Base-by-base conservation (phyloP, 2,888 invertebrate genomes). In the Noctua fimbriata region DNA sequence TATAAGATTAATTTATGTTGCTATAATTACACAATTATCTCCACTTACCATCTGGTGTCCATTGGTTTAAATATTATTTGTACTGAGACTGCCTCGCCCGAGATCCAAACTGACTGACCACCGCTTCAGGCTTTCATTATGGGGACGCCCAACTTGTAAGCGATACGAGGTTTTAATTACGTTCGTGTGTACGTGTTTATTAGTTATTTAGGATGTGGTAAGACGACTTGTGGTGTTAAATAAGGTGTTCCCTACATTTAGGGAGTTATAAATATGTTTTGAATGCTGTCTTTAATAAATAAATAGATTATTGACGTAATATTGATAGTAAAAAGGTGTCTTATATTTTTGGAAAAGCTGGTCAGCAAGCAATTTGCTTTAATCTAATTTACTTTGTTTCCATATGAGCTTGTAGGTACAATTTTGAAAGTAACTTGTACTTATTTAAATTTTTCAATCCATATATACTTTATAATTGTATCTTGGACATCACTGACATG, bases 11-110 rank as follows among this genome's bases (percentile, higher is more conserved):
- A 85, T 84, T 84, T 75, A 85, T 75, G 80, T 85, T 84, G 77
- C 88, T 85, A 76, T 87, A 88, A 80, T 83, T 88, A 82, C 75
- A 81, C 75, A 82, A 88, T 84, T 85, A 85, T 85, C 85, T 85
- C 14, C 60, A 80, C 65, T 73, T 85, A 80, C 84, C 63, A 85
- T 87, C 80, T 75, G 47, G 16, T 63, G 72, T 69, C 80, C 60
- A 74, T 72, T 82, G 71, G 78, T 83, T 82, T 76, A 82, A 86
- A 88, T 74, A 84, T 78, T 85, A 83, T 88, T 83, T 76, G 83
- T 78, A 81, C 79, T 75, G 69, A 78, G 73, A 79, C 74, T 70
- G 63, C 72, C 72, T 79, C 78, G 63, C 41, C 66, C 58, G 78
- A 83, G 89, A 85, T 82, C 60, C 63, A 24, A 80, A 79, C 73